Conservation (phyloP, 2,797 vertebrate genomes). For the Babyrousa celebensis region DNA sequence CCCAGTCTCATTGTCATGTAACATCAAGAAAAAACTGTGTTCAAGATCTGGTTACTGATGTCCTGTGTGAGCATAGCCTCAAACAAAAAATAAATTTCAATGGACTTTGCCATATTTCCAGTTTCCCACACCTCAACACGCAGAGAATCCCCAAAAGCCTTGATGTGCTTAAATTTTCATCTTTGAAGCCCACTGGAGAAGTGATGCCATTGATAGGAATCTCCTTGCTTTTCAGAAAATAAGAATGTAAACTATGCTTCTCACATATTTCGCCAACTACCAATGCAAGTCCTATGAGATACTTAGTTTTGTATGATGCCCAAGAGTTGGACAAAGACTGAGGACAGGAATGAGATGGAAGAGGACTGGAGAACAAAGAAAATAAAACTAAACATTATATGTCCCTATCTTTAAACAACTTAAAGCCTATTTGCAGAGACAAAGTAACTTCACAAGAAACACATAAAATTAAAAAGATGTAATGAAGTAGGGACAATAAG, state of each 20-base stretch:
- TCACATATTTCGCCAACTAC: background rate
- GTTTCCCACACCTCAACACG: background rate
- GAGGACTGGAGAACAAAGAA: background rate
- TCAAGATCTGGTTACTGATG: slow-evolving; percentile 1
- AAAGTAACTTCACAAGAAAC: background rate
- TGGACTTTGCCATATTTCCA: background rate
- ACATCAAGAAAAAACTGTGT: slow-evolving; percentile 23
- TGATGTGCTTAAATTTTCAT: background rate
- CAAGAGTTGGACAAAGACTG: background rate
- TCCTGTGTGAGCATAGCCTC: background rate
- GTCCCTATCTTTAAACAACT: background rate
- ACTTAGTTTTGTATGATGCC: background rate
- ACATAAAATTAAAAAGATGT: background rate
- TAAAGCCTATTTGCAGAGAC: background rate
- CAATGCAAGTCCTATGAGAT: background rate
- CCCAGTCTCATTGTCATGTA: slow-evolving; percentile 22
- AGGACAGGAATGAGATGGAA: background rate
- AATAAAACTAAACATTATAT: background rate
- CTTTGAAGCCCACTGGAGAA: background rate
- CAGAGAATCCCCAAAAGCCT: background rate
- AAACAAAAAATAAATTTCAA: slow-evolving; percentile 8
- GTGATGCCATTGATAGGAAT: background rate
- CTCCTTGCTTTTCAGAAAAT: slow-evolving; percentile 15
- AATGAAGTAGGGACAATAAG: background rate
- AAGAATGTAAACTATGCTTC: background rate